phyloP scores from a whole-genome alignment of 30 jellyfish, hydroid and myxozoan genomes.

The Hydra vulgaris region DNA sequence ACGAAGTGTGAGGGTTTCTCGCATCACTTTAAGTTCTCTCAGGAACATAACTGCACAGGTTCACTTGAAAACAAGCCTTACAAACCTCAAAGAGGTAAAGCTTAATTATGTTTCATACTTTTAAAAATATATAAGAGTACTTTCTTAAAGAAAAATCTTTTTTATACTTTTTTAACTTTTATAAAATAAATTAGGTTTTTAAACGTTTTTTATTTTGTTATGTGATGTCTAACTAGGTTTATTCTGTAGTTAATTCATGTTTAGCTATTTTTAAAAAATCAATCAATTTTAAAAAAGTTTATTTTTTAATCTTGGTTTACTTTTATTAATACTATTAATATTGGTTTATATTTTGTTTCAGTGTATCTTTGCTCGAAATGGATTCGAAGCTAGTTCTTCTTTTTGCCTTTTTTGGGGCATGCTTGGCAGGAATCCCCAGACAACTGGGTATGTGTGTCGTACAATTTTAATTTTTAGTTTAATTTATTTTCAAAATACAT shows the following conservation, averaged over 20 bases:
- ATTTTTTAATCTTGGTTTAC: background rate
- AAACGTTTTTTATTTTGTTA: no score
- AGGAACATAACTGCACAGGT: slow-evolving; percentile 19
- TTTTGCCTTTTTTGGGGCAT: slow-evolving; percentile 40
- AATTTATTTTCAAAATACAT: no score
- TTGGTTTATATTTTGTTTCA: background rate
- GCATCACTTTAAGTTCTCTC: slow-evolving; percentile 5
- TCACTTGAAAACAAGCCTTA: slow-evolving; percentile 16
- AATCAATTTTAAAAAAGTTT: no score
- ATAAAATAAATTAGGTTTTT: no score
- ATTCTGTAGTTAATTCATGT: no score
- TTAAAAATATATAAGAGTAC: no score
- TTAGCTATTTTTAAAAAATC: no score
- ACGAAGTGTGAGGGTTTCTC: slow-evolving; percentile 26
- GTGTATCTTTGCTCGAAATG: slow-evolving; percentile 20
- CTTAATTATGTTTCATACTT: background rate
- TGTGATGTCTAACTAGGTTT: no score
- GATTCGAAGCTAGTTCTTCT: slow-evolving; percentile 28
- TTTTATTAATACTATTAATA: background rate
- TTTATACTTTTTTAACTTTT: background rate
- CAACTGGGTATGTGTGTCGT: slow-evolving; percentile 20
- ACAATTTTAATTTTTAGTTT: background rate
- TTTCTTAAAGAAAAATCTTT: background rate
- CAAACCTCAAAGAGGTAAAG: slow-evolving; percentile 5
- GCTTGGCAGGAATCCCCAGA: slow-evolving; percentile 51